Evolutionary conservation across 2,888 invertebrate genomes (phyloP), one percentile per base, ranked within the genome.

Genomic region (Chloromyia formosa): DNA sequence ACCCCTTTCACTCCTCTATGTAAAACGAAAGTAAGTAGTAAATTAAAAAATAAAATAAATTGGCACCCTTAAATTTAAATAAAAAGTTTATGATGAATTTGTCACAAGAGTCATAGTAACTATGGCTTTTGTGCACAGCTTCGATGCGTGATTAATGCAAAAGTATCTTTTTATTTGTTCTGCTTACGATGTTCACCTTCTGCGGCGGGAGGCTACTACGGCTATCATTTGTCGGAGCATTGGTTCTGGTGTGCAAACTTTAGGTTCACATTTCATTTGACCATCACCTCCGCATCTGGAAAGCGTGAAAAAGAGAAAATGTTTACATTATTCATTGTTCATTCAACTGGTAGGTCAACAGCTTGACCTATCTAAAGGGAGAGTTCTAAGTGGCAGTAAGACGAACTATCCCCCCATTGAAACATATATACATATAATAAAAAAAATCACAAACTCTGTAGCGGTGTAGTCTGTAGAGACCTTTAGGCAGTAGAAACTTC

Each of bases 201-300:
- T 35, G 82, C 90, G 89, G 80, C 91, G 89, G 78, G 92, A 90
- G 78, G 91, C 91, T 78, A 93, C 93, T 73, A 92, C 93, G 71
- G 93, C 93, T 83, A 96, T 94, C 92, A 95, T 94, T 87, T 95
- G 94, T 83, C 93, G 89, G 82, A 95, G 87, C 92, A 94, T 93
- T 75, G 95, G 95, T 84, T 95, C 94, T 60, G 96, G 95, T 80
- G 93, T 93, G 86, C 96, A 96, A 78, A 91, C 91, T 86, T 93
- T 93, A 75, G 96, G 96, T 86, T 96, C 94, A 86, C 96, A 96
- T 86, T 95, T 92, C 96, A 96, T 96, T 86, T 95, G 93, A 81
- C 96, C 96, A 85, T 94, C 93, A 78, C 93, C 92, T 82, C 95
- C 95, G 87, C 96, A 96, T 87, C 95, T 95, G 87, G 42, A 88